Base-by-base conservation (phyloP, 2,888 invertebrate genomes). In the Drosophila emarginata region DNA sequence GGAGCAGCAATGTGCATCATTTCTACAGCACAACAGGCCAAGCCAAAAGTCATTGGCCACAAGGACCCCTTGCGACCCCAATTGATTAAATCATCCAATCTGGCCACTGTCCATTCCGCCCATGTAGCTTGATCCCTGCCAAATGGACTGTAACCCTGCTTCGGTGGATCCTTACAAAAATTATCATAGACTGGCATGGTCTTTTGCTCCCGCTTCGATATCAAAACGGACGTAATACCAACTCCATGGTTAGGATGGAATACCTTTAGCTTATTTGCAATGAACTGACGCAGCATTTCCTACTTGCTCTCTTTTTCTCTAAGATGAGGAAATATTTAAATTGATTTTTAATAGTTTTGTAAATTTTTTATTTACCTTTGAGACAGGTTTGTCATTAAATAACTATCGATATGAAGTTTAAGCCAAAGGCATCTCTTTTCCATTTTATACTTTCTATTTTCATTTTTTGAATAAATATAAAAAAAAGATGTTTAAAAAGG, bases 1-100 rank as follows among this genome's bases (percentile, higher is more conserved):
- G 99, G 99, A 14, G 99, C 99, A 73, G 99, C 99, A 64, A 99
- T 98, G 93, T 99, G 99, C 99, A 99, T 99, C 99, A 99, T 99
- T 93, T 99, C 99, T 4, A 99, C 99, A 72, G 99, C 99, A 93
- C 99, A 99, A 90, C 99, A 99, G 6, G 99, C 99, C 87, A 99
- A 92, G 74, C 99, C 99, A 92, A 99, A 99, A 15, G 99, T 99
- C 93, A 99, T 93, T 0, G 99, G 99, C 99, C 99, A 99, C 23
- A 99, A 90, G 0, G 99, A 99, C 87, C 95, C 95, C 92, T 97
- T 98, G 69, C 98, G 94, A 37, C 97, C 98, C 97, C 97, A 99
- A 92, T 99, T 99, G 2, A 99, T 90, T 14, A 99, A 92, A 92
- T 99, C 99, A 90, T 99, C 99, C 15, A 97, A 91, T 74, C 98